Conservation (phyloP, 2,888 invertebrate genomes). For the Dascillus cervinus region DNA sequence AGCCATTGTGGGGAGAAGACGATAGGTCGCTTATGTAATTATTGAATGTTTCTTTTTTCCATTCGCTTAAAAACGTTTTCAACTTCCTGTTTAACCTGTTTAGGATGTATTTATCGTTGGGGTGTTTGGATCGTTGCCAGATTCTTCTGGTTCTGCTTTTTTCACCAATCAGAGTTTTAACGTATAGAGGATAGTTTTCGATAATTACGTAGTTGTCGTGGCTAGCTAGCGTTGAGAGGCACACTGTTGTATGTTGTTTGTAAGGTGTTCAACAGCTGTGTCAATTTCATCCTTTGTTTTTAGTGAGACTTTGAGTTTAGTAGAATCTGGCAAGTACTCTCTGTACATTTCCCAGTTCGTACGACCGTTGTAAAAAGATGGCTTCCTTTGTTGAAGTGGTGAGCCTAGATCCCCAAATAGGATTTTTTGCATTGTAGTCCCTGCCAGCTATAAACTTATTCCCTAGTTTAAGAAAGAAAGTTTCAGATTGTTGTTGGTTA, state of each 20-base stretch:
- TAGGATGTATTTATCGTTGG: constrained; percentile 12
- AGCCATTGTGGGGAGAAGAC: no score
- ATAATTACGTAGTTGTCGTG: neutral
- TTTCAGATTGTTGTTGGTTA: constrained; percentile 4
- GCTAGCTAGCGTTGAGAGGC: constrained; percentile 10
- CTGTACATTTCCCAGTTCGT: no score
- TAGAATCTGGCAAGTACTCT: constrained; percentile 7
- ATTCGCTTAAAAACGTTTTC: constrained; percentile 9
- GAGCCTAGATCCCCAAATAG: no score
- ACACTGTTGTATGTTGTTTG: no score
- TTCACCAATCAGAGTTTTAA: constrained; percentile 4
- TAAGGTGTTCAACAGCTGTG: no score
- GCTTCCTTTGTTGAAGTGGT: no score
- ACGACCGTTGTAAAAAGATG: constrained; percentile 9
- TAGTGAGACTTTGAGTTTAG: constrained; percentile 4
- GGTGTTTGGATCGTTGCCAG: constrained; percentile 6
- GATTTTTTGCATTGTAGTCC: no score
- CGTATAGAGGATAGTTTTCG: constrained; percentile 4
- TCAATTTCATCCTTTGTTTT: constrained; percentile 11
- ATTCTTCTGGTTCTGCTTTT: constrained; percentile 10
- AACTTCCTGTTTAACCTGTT: constrained; percentile 13
- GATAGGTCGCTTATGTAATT: constrained; percentile 5
- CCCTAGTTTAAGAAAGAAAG: constrained; percentile 13
- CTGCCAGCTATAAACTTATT: constrained; percentile 14
- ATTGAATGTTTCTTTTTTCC: constrained; percentile 8